Percentiles rank a stretch among this genome's conserved stretches.
These are phyloP conservation scores for Menura novaehollandiae DNA, from an alignment of 2,113 vertebrate genomes.

Conservation along the genomic window DNA sequence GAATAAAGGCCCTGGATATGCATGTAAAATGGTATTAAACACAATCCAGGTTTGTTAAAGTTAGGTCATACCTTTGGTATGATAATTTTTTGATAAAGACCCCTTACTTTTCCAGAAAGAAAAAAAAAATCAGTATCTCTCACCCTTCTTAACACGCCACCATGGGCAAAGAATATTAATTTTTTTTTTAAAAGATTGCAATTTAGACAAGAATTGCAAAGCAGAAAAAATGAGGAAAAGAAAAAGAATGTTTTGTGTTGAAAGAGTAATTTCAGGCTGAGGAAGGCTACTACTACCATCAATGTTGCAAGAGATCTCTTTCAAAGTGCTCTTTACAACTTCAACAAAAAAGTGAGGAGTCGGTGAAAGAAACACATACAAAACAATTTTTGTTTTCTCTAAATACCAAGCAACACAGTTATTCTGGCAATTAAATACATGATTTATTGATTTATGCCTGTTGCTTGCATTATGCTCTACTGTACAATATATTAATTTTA, in stretches of 20 bases:
- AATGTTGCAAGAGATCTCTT: not conserved
- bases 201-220: not conserved
- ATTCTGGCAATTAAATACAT: not conserved
- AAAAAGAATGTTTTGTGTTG: not conserved
- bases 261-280: not conserved
- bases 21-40: not conserved
- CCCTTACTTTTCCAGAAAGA: fast-evolving
- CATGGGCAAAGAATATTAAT: not conserved
- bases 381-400: not conserved
- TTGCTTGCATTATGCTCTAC: not conserved
- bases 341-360: not conserved
- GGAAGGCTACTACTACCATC: not conserved
- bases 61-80: not conserved
- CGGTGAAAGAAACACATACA: not conserved
- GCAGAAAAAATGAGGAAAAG: not conserved
- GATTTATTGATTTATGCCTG: not conserved
- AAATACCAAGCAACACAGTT: not conserved
- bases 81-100: not conserved
- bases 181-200: not conserved
- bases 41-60: not conserved
- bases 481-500: not conserved
- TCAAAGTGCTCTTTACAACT: not conserved
- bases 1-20: not conserved
- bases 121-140: not conserved
- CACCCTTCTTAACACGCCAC: not conserved